Conservation (phyloP, 30 jellyfish, hydroid and myxozoan species). For the Turritopsis rubra region DNA sequence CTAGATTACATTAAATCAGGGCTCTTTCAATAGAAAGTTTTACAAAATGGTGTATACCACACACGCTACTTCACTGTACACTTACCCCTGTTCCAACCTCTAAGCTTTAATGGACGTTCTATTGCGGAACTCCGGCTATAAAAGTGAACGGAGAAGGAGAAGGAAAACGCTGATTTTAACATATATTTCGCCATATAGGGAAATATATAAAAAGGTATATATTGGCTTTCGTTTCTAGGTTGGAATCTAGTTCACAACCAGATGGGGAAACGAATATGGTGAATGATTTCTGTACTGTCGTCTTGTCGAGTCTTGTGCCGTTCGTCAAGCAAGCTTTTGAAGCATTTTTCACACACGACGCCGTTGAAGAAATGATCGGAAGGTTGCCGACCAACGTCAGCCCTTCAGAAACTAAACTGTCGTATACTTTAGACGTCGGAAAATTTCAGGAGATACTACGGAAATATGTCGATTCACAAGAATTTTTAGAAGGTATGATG, state of each 20-base stretch:
- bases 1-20: no score
- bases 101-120: no score
- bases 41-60: no score
- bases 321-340: constrained; percentile 24
- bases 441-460: neutral
- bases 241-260: constrained; percentile 35
- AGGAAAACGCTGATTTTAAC: no score
- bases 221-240: constrained; percentile 8
- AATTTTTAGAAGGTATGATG: neutral
- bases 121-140: no score
- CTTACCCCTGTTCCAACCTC: no score
- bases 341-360: neutral
- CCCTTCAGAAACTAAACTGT: neutral
- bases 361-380: constrained; percentile 26
- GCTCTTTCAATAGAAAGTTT: no score
- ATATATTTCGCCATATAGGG: no score
- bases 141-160: no score
- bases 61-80: no score
- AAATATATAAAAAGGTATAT: no score
- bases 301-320: constrained; percentile 15
- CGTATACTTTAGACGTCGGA: constrained; percentile 10
- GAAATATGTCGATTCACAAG: neutral
- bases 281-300: constrained; percentile 16
- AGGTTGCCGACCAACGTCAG: constrained; percentile 22
- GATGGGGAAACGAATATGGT: constrained; percentile 5